Evolutionary conservation across 2,888 invertebrate genomes (phyloP).

Genomic region (Sarcophaga variegata): DNA sequence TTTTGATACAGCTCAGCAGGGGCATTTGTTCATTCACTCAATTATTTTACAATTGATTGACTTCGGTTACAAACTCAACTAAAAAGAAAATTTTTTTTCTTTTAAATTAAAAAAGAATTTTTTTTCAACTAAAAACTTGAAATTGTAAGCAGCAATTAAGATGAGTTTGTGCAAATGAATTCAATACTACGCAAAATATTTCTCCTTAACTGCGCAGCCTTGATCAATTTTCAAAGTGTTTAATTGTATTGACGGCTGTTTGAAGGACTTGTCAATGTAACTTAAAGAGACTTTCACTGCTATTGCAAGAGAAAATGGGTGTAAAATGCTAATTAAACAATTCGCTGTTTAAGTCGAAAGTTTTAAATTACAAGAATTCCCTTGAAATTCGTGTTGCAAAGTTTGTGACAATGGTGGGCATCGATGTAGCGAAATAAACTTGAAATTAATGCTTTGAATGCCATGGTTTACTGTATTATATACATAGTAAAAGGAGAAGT

Average conservation of each 20-base stretch:
- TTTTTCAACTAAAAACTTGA: neutral
- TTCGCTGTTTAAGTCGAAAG: neutral
- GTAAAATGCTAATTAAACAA: neutral
- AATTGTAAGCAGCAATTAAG: neutral
- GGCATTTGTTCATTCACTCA: neutral
- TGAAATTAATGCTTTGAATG: no score
- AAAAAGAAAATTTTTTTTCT: neutral
- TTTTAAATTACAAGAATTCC: neutral
- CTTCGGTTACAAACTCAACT: constrained; percentile 7
- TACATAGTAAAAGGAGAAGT: no score
- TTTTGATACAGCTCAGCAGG: neutral
- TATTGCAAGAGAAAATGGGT: no score
- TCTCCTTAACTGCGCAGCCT: no score
- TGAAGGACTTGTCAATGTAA: no score
- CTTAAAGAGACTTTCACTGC: no score
- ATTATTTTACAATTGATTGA: constrained; percentile 44
- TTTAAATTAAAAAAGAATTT: neutral
- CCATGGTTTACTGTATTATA: no score
- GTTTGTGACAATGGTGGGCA: neutral
- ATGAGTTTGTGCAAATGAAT: neutral
- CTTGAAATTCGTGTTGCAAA: neutral
- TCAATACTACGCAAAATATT: neutral
- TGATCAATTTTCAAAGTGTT: no score
- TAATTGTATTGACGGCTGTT: no score
- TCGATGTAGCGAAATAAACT: no score